Conservation (phyloP, 2,113 vertebrate species). For the Aleadryas rufinucha region DNA sequence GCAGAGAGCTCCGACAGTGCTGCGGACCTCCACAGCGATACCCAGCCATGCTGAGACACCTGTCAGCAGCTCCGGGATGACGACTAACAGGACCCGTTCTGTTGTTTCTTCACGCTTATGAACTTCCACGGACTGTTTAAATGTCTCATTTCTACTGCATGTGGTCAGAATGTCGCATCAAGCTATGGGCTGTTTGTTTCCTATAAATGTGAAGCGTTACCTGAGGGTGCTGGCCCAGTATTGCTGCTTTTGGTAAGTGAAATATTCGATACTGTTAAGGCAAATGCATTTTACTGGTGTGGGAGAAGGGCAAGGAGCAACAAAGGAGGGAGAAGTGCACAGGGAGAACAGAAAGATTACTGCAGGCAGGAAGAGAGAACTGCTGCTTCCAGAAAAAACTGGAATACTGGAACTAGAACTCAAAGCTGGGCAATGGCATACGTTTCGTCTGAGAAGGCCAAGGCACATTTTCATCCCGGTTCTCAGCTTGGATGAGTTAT, state of each 20-base stretch:
- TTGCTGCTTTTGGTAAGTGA: neutral
- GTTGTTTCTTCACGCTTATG: rapidly evolving
- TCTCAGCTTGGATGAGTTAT: neutral
- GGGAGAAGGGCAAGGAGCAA: neutral
- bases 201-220: neutral
- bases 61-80: neutral
- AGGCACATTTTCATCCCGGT: neutral
- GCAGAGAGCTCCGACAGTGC: neutral
- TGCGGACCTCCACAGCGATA: too few relatives aligned
- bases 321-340: neutral
- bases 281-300: neutral
- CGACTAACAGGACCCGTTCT: rapidly evolving
- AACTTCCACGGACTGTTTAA: neutral
- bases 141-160: neutral
- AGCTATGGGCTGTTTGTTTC: neutral
- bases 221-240: neutral
- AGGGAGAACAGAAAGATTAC: neutral
- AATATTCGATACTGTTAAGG: neutral
- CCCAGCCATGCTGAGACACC: neutral
- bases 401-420: neutral
- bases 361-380: neutral
- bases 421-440: neutral
- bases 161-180: neutral
- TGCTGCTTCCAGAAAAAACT: neutral
- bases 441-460: neutral